phyloP scores from a whole-genome alignment of 2,888 invertebrate species.

The Drosophila subsilvestris region DNA sequence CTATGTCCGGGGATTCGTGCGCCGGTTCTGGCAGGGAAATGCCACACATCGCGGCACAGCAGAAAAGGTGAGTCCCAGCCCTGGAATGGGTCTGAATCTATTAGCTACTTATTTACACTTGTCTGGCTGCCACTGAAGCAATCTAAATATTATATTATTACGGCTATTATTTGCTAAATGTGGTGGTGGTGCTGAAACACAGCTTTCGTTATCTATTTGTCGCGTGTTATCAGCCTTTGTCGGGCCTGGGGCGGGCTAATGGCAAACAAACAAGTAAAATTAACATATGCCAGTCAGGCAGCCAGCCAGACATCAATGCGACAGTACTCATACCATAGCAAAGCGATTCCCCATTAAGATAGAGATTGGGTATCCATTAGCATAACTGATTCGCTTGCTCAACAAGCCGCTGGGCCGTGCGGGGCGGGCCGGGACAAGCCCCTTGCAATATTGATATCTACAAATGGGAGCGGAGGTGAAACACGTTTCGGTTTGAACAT shows the following conservation, averaged over 20 bases:
- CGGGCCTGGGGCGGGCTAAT: constrained; percentile 20
- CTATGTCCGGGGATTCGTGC: constrained; percentile 89
- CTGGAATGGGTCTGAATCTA: not conserved
- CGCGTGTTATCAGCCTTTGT: constrained; percentile 29
- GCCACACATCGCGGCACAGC: constrained; percentile 91
- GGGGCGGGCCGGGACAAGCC: constrained; percentile 13
- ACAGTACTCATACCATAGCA: not conserved
- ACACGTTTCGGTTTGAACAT: constrained; percentile 21
- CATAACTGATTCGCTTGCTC: constrained; percentile 35
- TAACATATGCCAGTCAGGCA: constrained; percentile 16
- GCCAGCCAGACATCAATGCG: not conserved
- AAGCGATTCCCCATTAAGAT: constrained; percentile 37
- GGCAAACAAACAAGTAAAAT: constrained; percentile 38
- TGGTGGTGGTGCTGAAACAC: constrained; percentile 6
- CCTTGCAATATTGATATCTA: constrained; percentile 14
- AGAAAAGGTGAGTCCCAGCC: constrained; percentile 86
- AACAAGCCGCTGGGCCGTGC: constrained; percentile 11
- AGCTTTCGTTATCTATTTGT: constrained; percentile 37
- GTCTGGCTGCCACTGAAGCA: constrained; percentile 15
- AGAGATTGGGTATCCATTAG: constrained; percentile 43
- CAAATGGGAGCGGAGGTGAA: not conserved
- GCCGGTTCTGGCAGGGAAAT: constrained; percentile 97
- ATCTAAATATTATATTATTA: constrained; percentile 33
- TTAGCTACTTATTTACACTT: constrained; percentile 12
- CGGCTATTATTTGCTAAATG: constrained; percentile 29